A percentile compares a stretch with the other conserved stretches of the same genome.
phyloP scores from a whole-genome alignment of 1,140 invertebrate species.

The Gryllus bimaculatus region DNA sequence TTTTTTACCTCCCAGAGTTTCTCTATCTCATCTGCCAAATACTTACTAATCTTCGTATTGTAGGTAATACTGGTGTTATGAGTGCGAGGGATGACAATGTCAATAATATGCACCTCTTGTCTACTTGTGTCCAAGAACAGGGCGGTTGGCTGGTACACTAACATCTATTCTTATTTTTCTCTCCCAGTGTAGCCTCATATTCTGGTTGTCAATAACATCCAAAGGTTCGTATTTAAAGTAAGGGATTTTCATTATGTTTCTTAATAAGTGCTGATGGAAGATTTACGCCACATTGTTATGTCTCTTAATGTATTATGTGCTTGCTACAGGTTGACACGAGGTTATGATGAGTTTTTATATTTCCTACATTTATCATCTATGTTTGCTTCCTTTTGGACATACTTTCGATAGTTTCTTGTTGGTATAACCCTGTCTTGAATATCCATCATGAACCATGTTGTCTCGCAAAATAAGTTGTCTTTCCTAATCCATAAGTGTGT shows the following conservation, averaged over 20 bases:
- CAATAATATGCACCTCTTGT: slow-evolving; percentile 3
- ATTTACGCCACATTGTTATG: slow-evolving; percentile 13
- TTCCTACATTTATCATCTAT: neutral
- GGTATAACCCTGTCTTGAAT: neutral
- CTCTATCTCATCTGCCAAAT: too few species aligned
- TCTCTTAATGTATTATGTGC: slow-evolving; percentile 10
- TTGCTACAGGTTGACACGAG: slow-evolving; percentile 1
- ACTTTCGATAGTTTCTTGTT: too few species aligned
- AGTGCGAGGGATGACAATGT: slow-evolving; percentile 12
- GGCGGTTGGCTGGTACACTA: slow-evolving; percentile 1
- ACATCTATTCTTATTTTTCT: slow-evolving; percentile 9
- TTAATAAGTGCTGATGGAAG: neutral
- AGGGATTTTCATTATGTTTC: neutral
- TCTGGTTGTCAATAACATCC: slow-evolving; percentile 15
- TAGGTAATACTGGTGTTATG: too few species aligned
- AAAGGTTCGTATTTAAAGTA: slow-evolving; percentile 14
- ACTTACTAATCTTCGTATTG: too few species aligned
- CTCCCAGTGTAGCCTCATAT: slow-evolving; percentile 7
- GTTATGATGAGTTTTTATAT: neutral
- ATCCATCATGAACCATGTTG: neutral
- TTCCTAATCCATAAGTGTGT: neutral
- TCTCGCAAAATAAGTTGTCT: neutral
- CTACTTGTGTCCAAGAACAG: slow-evolving; percentile 7
- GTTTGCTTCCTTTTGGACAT: too few species aligned
- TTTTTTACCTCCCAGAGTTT: too few species aligned